Conservation (phyloP, 2,113 vertebrate genomes). For the Datnioides undecimradiatus region DNA sequence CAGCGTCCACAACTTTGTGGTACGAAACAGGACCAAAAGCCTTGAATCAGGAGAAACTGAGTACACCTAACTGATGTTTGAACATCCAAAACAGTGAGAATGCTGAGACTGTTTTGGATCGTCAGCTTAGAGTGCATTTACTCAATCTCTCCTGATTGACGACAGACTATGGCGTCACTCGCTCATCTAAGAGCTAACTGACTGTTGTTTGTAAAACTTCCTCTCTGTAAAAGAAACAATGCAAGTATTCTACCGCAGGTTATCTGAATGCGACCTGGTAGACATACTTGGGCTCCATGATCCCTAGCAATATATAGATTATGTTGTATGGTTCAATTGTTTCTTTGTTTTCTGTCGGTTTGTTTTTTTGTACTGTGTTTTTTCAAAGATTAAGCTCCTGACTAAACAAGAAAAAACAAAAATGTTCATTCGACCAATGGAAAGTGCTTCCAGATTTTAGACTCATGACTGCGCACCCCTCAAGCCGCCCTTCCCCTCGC, state of each 20-base stretch:
- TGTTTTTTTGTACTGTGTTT: slow-evolving; percentile 80
- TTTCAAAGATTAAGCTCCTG: slow-evolving; percentile 57
- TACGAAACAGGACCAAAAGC: slow-evolving; percentile 75
- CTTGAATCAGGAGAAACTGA: slow-evolving; percentile 73
- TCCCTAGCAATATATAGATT: slow-evolving; percentile 84
- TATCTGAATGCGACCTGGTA: slow-evolving; percentile 81
- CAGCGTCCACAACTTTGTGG: slow-evolving; percentile 61
- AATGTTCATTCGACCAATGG: slow-evolving; percentile 64
- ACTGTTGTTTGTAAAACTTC: slow-evolving; percentile 80
- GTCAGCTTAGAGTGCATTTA: slow-evolving; percentile 67
- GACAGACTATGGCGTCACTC: slow-evolving; percentile 67
- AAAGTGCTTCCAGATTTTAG: slow-evolving; percentile 82
- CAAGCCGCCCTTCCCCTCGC: background rate
- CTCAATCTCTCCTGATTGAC: slow-evolving; percentile 72
- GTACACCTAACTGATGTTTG: slow-evolving; percentile 67
- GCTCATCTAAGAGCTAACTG: slow-evolving; percentile 70
- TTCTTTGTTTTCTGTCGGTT: slow-evolving; percentile 72
- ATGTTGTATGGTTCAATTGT: slow-evolving; percentile 75
- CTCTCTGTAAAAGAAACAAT: slow-evolving; percentile 67
- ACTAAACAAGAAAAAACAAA: slow-evolving; percentile 58
- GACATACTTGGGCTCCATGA: slow-evolving; percentile 79
- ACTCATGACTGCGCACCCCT: slow-evolving; percentile 50
- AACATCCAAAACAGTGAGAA: slow-evolving; percentile 57
- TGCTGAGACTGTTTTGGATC: slow-evolving; percentile 63
- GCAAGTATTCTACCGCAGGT: slow-evolving; percentile 81